Base-by-base conservation (phyloP, 2,797 vertebrate genomes). In the Leuciscus waleckii region DNA sequence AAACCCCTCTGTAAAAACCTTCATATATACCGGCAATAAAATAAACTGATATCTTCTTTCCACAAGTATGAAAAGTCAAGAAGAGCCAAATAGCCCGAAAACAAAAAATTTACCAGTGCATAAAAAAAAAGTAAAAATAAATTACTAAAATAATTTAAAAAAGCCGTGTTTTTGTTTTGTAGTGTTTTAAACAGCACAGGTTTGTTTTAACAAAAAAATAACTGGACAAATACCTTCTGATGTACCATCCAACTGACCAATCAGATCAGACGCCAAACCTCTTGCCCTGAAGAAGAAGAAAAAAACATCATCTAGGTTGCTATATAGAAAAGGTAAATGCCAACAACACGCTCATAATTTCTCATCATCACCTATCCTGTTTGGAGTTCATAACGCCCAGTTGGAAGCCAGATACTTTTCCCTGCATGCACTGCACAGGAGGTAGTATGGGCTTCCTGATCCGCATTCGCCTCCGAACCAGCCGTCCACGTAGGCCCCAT, bases 381-480 rank as follows among this genome's bases (percentile, higher is more conserved):
- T 93, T 95, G 68, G 92, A 93, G 69, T 63, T 92, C 43, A 88
- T 85, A 51, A 94, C 91, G 0, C 84, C 94, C 68, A 91, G 84
- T 94, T 95, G 85, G 93, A 91, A 81, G 94, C 89, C 76, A 96
- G 90, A 90, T 96, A 96, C 85, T 95, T 96, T 79, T 95, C 95
- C 75, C 95, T 93, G 89, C 96, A 96, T 83, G 93, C 84, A 85
- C 85, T 93, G 89, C 95, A 96, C 37, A 96, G 94, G 58, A 96
- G 94, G 92, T 96, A 96, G 89, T 96, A 96, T 2, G 96, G 95
- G 86, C 95, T 96, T 82, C 96, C 96, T 29, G 96, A 96, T 76
- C 96, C 96, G 51, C 96, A 96, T 80, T 96, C 95, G 23, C 96
- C 96, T 87, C 96, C 95, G 81, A 96, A 96, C 95, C 96, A 96